Percentiles rank a stretch among this genome's conserved stretches.
Conservation (phyloP, 2,888 invertebrate genomes). For the Lasioglossum oenotherae region DNA sequence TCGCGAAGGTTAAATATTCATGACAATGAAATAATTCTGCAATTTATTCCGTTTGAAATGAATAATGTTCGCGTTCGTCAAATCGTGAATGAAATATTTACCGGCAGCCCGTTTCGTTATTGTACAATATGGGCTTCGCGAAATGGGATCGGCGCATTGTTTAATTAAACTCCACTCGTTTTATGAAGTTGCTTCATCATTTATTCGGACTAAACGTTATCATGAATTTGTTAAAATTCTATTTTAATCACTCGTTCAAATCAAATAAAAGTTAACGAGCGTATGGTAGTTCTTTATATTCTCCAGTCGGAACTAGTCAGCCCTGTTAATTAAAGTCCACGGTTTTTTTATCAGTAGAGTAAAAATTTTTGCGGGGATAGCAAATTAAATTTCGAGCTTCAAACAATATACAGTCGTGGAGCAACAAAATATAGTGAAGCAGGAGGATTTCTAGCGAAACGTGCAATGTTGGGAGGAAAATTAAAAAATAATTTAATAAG, state of each 20-base stretch:
- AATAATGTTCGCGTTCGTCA: background rate
- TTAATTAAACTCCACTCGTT: slow-evolving; percentile 34
- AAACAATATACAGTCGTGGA: background rate
- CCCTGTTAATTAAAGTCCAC: background rate
- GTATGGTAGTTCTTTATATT: background rate
- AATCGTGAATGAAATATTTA: background rate
- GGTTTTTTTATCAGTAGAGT: background rate
- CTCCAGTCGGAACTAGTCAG: background rate
- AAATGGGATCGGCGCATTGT: background rate
- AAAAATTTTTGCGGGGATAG: background rate
- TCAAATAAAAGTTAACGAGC: background rate
- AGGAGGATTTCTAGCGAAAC: background rate
- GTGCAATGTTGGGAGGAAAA: background rate
- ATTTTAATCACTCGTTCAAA: background rate
- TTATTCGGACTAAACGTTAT: background rate
- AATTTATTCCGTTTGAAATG: background rate
- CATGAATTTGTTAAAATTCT: background rate
- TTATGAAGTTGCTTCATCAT: background rate
- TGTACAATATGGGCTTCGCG: no score
- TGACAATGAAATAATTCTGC: background rate
- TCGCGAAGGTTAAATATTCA: background rate
- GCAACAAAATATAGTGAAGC: background rate
- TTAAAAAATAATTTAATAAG: slow-evolving; percentile 57
- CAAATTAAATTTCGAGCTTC: background rate
- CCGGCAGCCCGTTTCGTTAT: background rate